Evolutionary conservation across 2,797 vertebrate genomes (phyloP).

Genomic region (Labroides dimidiatus): DNA sequence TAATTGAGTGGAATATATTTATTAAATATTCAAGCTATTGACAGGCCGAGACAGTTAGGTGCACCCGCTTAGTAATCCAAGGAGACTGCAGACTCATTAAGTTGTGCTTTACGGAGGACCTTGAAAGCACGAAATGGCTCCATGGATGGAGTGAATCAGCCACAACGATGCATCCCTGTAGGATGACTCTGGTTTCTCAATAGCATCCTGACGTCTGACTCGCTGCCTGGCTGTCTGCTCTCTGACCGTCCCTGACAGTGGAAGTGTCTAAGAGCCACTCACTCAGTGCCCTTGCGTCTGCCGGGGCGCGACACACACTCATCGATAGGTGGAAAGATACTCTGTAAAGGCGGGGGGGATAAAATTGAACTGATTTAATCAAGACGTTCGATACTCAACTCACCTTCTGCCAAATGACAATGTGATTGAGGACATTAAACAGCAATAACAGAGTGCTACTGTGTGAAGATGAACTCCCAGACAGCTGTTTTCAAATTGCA

Average conservation of each 20-base stretch:
- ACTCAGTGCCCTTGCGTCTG: constrained; percentile 68
- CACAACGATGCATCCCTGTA: constrained; percentile 38
- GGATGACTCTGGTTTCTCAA: constrained; percentile 66
- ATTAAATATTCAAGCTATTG: constrained; percentile 39
- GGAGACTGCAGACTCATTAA: constrained; percentile 51
- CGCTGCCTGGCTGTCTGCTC: constrained; percentile 74
- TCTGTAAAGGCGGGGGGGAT: constrained; percentile 49
- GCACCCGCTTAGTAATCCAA: constrained; percentile 48
- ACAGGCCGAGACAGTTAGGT: constrained; percentile 22
- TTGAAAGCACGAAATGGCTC: constrained; percentile 56
- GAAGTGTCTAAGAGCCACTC: constrained; percentile 56
- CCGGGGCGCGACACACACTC: constrained; percentile 51
- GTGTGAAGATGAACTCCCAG: constrained; percentile 51
- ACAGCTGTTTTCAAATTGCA: constrained; percentile 42
- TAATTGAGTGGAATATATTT: constrained; percentile 17
- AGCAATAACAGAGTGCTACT: constrained; percentile 51
- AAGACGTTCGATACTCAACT: constrained; percentile 62
- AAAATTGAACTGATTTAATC: constrained; percentile 73
- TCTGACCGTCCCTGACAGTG: constrained; percentile 54
- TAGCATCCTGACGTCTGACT: constrained; percentile 58
- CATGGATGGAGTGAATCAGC: constrained; percentile 41
- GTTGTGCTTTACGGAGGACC: constrained; percentile 46
- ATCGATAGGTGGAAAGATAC: constrained; percentile 72
- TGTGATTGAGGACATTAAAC: constrained; percentile 74
- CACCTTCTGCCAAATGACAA: constrained; percentile 75